These are phyloP conservation scores for Pocillopora meandrina DNA, from an alignment of 92 coral and sea anemone genomes.

Conservation along the genomic window DNA sequence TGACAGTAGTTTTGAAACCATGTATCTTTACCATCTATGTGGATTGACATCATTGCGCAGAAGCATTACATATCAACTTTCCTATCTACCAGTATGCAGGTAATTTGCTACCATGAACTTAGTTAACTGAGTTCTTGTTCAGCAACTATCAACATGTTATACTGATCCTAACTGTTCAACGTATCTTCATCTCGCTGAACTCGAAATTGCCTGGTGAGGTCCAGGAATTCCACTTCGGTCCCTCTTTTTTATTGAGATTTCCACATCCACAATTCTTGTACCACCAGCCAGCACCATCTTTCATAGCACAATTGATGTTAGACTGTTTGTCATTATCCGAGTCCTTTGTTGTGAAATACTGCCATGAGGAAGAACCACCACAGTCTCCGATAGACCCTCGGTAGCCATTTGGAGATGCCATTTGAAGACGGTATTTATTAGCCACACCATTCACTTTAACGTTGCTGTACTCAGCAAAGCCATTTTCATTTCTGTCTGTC, in stretches of 20 bases:
- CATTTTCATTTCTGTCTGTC: background rate
- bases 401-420: background rate
- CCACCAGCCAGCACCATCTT: slow-evolving; percentile 21
- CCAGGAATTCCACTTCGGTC: slow-evolving; percentile 4
- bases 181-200: background rate
- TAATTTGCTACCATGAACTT: too few species aligned
- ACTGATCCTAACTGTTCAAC: background rate
- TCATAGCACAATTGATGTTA: background rate
- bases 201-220: background rate
- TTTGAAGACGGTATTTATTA: slow-evolving; percentile 6
- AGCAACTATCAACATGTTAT: too few species aligned
- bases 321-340: background rate
- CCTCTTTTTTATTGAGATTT: slow-evolving; percentile 10
- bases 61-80: too few species aligned
- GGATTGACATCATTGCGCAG: too few species aligned
- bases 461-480: background rate
- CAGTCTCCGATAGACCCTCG: slow-evolving; percentile 10
- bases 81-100: too few species aligned
- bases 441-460: background rate
- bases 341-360: background rate
- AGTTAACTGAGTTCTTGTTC: too few species aligned
- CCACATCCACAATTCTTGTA: slow-evolving; percentile 4
- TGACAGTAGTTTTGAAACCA: too few species aligned
- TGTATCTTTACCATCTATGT: too few species aligned
- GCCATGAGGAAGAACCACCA: background rate